These are phyloP conservation scores for Camptogramma bilineatum DNA, from an alignment of 2,888 invertebrate species.

Conservation along the genomic window DNA sequence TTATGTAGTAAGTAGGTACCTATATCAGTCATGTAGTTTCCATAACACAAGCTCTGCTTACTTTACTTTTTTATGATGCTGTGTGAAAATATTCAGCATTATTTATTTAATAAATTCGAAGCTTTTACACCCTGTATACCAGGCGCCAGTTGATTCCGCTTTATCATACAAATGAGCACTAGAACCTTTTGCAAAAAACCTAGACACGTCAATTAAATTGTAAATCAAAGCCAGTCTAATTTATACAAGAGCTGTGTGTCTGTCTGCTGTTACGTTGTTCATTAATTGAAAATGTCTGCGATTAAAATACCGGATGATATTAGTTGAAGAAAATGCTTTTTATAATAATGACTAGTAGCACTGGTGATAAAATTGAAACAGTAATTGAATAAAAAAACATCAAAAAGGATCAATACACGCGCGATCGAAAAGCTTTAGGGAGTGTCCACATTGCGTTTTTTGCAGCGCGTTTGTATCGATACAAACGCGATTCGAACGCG, in stretches of 20 bases:
- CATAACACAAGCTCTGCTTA: too few species aligned
- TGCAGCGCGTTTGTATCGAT: too few species aligned
- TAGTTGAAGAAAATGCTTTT: neutral
- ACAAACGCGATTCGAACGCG: too few species aligned
- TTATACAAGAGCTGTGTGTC: neutral
- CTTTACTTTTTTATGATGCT: too few species aligned
- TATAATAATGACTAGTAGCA: neutral
- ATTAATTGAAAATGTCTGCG: conserved; percentile 5
- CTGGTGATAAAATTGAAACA: too few species aligned
- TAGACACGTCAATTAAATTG: conserved; percentile 21
- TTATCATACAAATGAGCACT: conserved; percentile 14
- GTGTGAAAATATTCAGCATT: too few species aligned
- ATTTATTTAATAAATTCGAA: neutral
- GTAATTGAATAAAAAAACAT: too few species aligned
- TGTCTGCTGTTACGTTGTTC: neutral
- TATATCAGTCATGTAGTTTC: too few species aligned
- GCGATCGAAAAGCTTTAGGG: too few species aligned
- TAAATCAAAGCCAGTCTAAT: conserved; percentile 13
- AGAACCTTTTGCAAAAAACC: conserved; percentile 5
- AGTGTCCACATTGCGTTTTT: too few species aligned
- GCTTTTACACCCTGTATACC: neutral
- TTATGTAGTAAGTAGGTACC: too few species aligned
- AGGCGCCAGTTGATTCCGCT: conserved; percentile 3
- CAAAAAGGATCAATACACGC: too few species aligned
- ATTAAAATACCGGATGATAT: neutral